These are phyloP conservation scores for Champsocephalus esox DNA, from an alignment of 2,797 vertebrate genomes.

Conservation along the genomic window DNA sequence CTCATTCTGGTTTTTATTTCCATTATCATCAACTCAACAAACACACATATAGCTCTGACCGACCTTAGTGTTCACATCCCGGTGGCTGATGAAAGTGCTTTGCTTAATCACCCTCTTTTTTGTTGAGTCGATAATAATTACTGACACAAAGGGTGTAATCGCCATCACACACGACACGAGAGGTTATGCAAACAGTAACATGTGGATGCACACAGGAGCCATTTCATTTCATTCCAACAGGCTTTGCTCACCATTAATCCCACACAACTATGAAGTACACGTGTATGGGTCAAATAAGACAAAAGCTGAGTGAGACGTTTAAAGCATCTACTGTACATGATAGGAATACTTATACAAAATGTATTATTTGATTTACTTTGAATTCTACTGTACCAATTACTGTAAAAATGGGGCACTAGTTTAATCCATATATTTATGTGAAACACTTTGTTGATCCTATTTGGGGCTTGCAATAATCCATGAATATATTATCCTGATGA, in stretches of 20 bases:
- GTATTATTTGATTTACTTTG: neutral
- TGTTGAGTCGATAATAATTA: constrained; percentile 70
- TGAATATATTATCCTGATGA: constrained; percentile 4
- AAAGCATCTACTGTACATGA: constrained; percentile 14
- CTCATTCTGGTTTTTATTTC: constrained; percentile 33
- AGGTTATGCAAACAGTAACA: constrained; percentile 59
- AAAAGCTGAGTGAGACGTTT: constrained; percentile 15
- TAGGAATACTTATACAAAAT: constrained; percentile 6
- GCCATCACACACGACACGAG: constrained; percentile 67
- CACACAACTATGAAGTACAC: constrained; percentile 36
- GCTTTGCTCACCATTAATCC: constrained; percentile 71
- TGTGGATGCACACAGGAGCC: constrained; percentile 60
- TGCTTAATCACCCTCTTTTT: constrained; percentile 73
- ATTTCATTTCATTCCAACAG: constrained; percentile 71
- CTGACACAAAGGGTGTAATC: constrained; percentile 71
- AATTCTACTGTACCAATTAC: neutral
- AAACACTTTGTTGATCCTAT: constrained; percentile 4
- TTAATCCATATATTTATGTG: neutral
- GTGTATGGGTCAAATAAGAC: constrained; percentile 24
- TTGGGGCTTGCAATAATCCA: neutral
- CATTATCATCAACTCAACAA: constrained; percentile 29
- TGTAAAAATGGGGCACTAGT: neutral
- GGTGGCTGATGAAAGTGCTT: constrained; percentile 77
- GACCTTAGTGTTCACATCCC: constrained; percentile 48
- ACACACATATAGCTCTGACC: constrained; percentile 28